phyloP scores from a whole-genome alignment of 1,140 invertebrate genomes.

The Macrotrachela quadricornifera region DNA sequence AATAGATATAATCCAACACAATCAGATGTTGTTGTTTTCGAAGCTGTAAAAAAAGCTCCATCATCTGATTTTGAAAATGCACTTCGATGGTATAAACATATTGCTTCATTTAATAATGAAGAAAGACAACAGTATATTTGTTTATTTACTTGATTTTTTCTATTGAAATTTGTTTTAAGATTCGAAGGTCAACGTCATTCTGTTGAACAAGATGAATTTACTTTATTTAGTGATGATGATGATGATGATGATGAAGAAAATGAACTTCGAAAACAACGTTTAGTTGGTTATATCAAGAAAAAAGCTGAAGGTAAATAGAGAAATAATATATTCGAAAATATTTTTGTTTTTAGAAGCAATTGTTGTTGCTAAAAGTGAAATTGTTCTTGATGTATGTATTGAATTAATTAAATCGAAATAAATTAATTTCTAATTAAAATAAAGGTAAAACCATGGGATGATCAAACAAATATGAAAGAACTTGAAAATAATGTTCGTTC shows the following conservation, averaged over 20 bases:
- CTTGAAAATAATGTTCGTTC: slow-evolving; percentile 58
- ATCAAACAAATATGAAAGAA: slow-evolving; percentile 75
- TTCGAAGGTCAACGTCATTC: no score
- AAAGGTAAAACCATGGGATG: slow-evolving; percentile 92
- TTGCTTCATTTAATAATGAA: neutral
- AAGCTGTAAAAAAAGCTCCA: neutral
- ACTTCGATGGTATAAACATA: neutral
- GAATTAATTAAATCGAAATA: no score
- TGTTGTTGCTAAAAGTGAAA: slow-evolving; percentile 58
- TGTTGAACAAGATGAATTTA: no score
- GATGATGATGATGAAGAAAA: slow-evolving; percentile 6
- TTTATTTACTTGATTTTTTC: no score
- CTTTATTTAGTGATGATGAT: neutral
- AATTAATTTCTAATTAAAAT: slow-evolving; percentile 65
- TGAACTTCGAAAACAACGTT: slow-evolving; percentile 2
- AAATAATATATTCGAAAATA: neutral
- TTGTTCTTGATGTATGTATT: slow-evolving; percentile 84
- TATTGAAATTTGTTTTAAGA: no score
- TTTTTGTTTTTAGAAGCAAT: neutral
- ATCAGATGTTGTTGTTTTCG: neutral
- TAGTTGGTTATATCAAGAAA: slow-evolving; percentile 3
- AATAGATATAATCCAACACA: neutral
- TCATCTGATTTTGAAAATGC: neutral
- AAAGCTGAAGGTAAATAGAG: neutral
- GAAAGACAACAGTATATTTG: neutral